Evolutionary conservation across 2,888 invertebrate genomes (phyloP), one percentile per base, ranked within the genome.

Genomic region (Leptinotarsa haldemani): DNA sequence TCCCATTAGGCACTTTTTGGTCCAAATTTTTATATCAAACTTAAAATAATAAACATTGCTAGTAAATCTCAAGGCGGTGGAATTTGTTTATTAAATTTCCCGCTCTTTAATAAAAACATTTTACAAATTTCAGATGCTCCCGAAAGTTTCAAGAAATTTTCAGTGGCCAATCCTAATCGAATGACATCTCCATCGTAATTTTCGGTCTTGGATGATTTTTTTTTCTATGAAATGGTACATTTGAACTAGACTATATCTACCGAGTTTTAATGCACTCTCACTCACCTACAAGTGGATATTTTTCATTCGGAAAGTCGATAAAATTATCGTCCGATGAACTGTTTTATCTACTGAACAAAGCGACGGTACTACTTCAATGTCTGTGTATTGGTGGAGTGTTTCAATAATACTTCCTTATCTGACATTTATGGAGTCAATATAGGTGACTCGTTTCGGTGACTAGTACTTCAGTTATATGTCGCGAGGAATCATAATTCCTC

Each of bases 371-470:
- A 67, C 53, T 67, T 40, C 67, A 30, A 40, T 58, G 61, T 61
- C n/a, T 40, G 61, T n/a, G 30, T 40, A n/a, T 40, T 61, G 40
- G 25, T 61, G 56, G 22, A 22, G 22, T 15, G 30, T 40, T 61
- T 30, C 16, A 40, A 30, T 61, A n/a, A 40, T 25, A 40, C 61
- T 61, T 61, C 61, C 40, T 61, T 61, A 61, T 61, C 61, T 16
- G 61, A 61, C 61, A 61, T n/a, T 5, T 30, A 61, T 13, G 40
- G 5, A 61, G n/a, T n/a, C 40, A 13, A n/a, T 40, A 75, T 74
- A 78, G 78, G 78, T 78, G 77, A 75, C 71, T 58, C 25, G 69
- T 71, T 70, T 70, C 73, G 69, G 56, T 65, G 56, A 72, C 71
- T 64, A 16, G n/a, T 50, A 50, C 4, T 50, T 50, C 50, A 50